Conservation (phyloP, 2,888 invertebrate genomes). For the Zelleria hepariella region DNA sequence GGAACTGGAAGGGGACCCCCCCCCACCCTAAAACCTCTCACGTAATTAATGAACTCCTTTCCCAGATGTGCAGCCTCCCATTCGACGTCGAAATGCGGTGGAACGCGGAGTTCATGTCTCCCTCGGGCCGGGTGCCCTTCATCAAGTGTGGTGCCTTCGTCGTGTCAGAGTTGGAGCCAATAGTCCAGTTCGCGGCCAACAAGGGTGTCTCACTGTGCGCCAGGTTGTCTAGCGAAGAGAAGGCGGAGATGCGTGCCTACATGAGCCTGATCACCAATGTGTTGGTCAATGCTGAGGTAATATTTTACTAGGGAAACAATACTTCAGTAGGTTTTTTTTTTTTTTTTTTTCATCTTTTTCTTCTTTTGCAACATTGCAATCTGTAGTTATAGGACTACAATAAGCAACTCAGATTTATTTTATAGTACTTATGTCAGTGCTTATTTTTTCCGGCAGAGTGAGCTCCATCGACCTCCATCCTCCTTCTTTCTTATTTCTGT, state of each 20-base stretch:
- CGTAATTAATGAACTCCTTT: too few relatives aligned
- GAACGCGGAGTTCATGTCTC: conserved; percentile 98
- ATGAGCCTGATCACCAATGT: conserved; percentile 92
- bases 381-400: too few relatives aligned
- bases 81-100: conserved; percentile 85
- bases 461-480: too few relatives aligned
- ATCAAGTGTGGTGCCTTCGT: conserved; percentile 91
- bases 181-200: conserved; percentile 88
- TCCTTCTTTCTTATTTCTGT: too few relatives aligned
- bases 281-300: conserved; percentile 90
- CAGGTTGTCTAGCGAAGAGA: conserved; percentile 79
- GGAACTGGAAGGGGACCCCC: too few relatives aligned
- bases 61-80: conserved; percentile 86
- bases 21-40: too few relatives aligned
- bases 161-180: conserved; percentile 91
- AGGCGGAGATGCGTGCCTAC: conserved; percentile 94
- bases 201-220: conserved; percentile 85
- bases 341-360: not conserved
- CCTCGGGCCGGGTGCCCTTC: conserved; percentile 93
- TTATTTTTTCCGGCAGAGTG: too few relatives aligned
- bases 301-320: too few relatives aligned
- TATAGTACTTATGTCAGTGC: too few relatives aligned
- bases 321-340: too few relatives aligned
- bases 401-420: too few relatives aligned
- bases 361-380: too few relatives aligned